These are phyloP conservation scores for Euclidia mi DNA, from an alignment of 2,888 invertebrate species.

Conservation along the genomic window DNA sequence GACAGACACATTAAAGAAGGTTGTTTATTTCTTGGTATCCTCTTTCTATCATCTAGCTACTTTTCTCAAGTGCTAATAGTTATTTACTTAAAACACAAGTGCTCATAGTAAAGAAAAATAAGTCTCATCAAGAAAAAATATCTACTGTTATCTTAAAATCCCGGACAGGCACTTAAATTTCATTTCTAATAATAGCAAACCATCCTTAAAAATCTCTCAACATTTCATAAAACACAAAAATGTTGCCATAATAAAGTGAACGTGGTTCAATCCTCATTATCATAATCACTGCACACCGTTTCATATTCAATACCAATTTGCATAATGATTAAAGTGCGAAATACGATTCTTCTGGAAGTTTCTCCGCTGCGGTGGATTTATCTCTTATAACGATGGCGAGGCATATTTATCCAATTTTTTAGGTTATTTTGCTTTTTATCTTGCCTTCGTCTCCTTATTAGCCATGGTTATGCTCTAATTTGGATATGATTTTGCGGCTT, in stretches of 20 bases:
- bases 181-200: too few relatives aligned
- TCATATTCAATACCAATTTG: slow-evolving; percentile 34
- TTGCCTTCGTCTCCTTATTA: slow-evolving; percentile 1
- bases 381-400: slow-evolving; percentile 14
- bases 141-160: too few relatives aligned
- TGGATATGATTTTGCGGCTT: too few relatives aligned
- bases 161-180: too few relatives aligned
- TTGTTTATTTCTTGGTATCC: too few relatives aligned
- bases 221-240: slow-evolving; percentile 5
- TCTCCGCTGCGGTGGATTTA: slow-evolving; percentile 20
- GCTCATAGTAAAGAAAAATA: too few relatives aligned
- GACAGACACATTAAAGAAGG: too few relatives aligned
- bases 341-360: slow-evolving; percentile 25
- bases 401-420: slow-evolving; percentile 5
- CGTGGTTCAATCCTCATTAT: slow-evolving; percentile 24
- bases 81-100: too few relatives aligned
- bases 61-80: too few relatives aligned
- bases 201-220: neutral
- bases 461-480: neutral
- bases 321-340: slow-evolving; percentile 37
- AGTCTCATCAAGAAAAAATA: too few relatives aligned
- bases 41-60: too few relatives aligned
- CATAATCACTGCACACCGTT: slow-evolving; percentile 36
- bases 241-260: slow-evolving; percentile 19
- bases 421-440: slow-evolving; percentile 6